These are phyloP conservation scores for Thunnus thynnus DNA, from an alignment of 2,113 vertebrate species.

Conservation along the genomic window DNA sequence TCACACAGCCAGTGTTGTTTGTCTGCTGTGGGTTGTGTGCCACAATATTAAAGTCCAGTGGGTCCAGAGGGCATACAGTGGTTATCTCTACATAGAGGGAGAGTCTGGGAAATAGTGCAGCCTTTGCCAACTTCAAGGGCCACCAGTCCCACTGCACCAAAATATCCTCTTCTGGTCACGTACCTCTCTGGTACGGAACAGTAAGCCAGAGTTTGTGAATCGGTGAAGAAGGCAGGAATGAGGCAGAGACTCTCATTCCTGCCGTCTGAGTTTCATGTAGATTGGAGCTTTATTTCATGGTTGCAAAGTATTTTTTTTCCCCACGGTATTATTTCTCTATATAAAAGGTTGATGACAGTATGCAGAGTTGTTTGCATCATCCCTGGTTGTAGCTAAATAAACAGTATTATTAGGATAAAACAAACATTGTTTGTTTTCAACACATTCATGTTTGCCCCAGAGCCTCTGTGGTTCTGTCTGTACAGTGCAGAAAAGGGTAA, in stretches of 20 bases:
- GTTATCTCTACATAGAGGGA: conserved; percentile 37
- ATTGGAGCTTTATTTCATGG: background rate
- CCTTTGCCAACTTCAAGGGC: conserved; percentile 31
- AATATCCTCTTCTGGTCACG: conserved; percentile 67
- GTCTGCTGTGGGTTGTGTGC: conserved; percentile 19
- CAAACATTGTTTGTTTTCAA: background rate
- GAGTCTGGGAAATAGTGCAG: conserved; percentile 44
- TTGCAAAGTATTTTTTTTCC: background rate
- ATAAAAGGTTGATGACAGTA: background rate
- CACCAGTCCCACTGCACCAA: conserved; percentile 64
- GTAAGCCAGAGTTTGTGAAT: conserved; percentile 42
- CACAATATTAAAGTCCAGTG: conserved; percentile 27
- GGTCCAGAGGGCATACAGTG: conserved; percentile 40
- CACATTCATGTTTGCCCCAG: background rate
- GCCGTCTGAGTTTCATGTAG: conserved; percentile 4
- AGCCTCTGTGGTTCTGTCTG: conserved; percentile 11
- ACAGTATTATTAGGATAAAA: background rate
- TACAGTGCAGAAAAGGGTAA: conserved; percentile 4
- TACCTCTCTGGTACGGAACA: conserved; percentile 52
- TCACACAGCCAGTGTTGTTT: conserved; percentile 33
- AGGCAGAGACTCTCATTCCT: background rate
- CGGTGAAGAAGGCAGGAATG: conserved; percentile 21
- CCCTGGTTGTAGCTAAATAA: background rate
- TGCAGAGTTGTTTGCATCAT: background rate
- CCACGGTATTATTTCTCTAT: background rate